Conservation (phyloP, 2,113 vertebrate genomes). For the Arenaria interpres region DNA sequence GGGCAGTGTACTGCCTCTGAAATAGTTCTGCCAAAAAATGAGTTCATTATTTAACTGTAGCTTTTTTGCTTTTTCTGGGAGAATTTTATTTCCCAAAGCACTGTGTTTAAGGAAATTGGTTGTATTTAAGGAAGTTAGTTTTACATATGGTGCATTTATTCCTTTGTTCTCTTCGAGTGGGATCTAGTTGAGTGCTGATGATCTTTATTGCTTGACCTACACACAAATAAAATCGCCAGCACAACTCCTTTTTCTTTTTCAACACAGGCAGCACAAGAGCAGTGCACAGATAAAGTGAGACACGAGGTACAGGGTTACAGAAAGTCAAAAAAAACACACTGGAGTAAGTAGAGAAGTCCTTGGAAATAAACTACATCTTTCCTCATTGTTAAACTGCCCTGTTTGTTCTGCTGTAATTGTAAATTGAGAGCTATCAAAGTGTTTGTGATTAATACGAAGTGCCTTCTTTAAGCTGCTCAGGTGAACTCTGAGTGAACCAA, state of each 20-base stretch:
- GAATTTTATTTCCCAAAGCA: background rate
- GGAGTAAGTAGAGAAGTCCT: background rate
- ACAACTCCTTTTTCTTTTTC: background rate
- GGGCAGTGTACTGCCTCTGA: background rate
- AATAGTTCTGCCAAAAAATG: background rate
- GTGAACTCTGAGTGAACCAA: background rate
- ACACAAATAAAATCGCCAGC: background rate
- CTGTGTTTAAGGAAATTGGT: background rate
- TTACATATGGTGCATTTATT: background rate
- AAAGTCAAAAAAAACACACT: background rate
- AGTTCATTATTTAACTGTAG: background rate
- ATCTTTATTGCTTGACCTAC: background rate
- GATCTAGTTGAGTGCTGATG: background rate
- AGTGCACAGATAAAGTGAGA: background rate
- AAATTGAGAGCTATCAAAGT: background rate
- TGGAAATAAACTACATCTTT: background rate
- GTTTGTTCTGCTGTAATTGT: background rate
- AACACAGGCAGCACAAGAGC: background rate
- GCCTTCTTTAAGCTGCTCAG: background rate
- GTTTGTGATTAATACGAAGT: background rate
- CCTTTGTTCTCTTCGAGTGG: background rate
- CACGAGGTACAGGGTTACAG: background rate
- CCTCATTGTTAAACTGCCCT: background rate
- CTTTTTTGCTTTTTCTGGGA: background rate
- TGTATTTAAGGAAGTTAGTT: background rate